A percentile compares a stretch with the other conserved stretches of the same genome.
Evolutionary conservation across 1,140 invertebrate species (phyloP).

Genomic region (Drosophila nannoptera): DNA sequence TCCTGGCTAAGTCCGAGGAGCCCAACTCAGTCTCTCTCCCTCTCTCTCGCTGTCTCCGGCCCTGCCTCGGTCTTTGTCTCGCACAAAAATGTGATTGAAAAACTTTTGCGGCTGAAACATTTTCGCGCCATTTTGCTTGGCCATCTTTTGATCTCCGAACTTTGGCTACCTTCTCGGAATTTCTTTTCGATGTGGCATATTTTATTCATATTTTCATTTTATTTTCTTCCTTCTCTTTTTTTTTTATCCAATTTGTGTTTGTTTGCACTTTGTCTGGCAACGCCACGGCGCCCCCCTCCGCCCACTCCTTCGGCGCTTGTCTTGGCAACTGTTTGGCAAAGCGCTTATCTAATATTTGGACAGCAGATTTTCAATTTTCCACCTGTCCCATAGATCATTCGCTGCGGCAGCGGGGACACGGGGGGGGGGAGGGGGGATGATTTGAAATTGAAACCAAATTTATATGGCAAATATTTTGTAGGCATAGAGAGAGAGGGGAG

Average conservation of each 20-base stretch:
- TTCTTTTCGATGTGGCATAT: not conserved
- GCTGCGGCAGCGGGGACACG: not conserved
- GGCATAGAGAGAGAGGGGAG: not conserved
- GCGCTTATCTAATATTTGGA: slow-evolving; percentile 36
- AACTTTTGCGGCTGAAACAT: slow-evolving; percentile 58
- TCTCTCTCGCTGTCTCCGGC: slow-evolving; percentile 15
- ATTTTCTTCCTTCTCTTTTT: slow-evolving; percentile 1
- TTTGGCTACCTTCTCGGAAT: not conserved
- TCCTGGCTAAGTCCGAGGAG: slow-evolving; percentile 15
- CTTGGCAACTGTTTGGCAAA: slow-evolving; percentile 14
- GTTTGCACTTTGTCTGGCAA: slow-evolving; percentile 28
- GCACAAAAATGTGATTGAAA: slow-evolving; percentile 61
- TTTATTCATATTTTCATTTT: slow-evolving; percentile 26
- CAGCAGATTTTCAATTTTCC: slow-evolving; percentile 26
- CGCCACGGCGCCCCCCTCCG: not conserved
- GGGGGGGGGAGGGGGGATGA: not conserved
- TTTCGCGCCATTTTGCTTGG: slow-evolving; percentile 53
- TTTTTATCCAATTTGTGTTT: slow-evolving; percentile 36
- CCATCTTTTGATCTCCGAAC: slow-evolving; percentile 47
- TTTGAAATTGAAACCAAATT: not conserved
- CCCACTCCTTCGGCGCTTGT: not conserved
- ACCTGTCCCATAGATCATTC: slow-evolving; percentile 11
- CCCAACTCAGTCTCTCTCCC: slow-evolving; percentile 1
- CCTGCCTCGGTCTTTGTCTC: slow-evolving; percentile 23
- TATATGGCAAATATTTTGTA: not conserved